Base-by-base conservation (phyloP, 2,797 vertebrate genomes). In the Ispidina picta region DNA sequence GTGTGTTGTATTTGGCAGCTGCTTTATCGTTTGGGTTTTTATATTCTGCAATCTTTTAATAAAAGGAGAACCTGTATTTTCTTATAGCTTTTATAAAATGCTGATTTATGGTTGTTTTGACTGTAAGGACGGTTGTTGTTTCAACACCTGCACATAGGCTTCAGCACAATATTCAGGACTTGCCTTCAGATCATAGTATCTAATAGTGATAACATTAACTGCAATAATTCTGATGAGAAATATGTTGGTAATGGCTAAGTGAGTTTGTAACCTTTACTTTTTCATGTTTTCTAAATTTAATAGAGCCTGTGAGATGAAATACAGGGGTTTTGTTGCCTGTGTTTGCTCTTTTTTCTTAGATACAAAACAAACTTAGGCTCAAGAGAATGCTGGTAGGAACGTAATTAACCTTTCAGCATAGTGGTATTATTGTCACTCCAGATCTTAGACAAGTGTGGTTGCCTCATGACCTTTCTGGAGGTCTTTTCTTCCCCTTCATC, bases 1-100 rank as follows among this genome's bases (percentile, higher is more conserved):
- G 98, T 94, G 98, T 97, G 98, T 98, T 98, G 96, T 95, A 76
- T 92, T 98, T 98, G 94, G 93, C 94, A 89, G 90, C 86, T 90
- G 93, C 83, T 93, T 84, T 95, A 79, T 91, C 74, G 59, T 41
- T 70, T 25, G 22, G 16, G 18, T 7, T 82, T 81, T 78, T 74
- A 54, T n/a, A 78, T 93, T 77, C 92, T 26, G 52, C 51, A 58
- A 4, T 90, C 70, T 65, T 89, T 19, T 84, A 83, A 81, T 56
- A 76, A 94, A 86, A 58, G 46, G 84, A 82, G 83, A 90, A 84
- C 58, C 15, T 20, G 29, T 62, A 8, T 71, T 84, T 93, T 39
- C 35, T 84, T 60, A 49, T 7, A 52, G 26, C 41, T 92, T 89
- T 90, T 52, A 6, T 87, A 52, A 93, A 62, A 46, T 82, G 75